Conservation (phyloP, 2,797 vertebrate genomes). For the Lacerta agilis region DNA sequence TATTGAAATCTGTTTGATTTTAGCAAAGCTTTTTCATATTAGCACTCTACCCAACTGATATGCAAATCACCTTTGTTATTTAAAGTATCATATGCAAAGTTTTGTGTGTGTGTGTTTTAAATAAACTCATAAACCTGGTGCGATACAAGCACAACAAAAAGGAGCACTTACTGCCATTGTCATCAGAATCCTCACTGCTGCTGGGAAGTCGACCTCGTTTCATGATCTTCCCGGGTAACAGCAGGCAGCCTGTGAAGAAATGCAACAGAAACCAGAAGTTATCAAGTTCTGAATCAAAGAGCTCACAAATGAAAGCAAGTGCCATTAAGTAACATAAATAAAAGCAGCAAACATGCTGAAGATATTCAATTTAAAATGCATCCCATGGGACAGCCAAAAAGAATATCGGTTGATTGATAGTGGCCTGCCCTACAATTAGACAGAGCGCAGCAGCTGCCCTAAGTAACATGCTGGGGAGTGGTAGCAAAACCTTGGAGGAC, state of each 20-base stretch:
- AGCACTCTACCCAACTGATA: slow-evolving; percentile 15
- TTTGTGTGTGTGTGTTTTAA: slow-evolving; percentile 45
- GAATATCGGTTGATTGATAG: not conserved
- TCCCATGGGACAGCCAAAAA: slow-evolving; percentile 52
- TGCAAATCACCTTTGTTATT: slow-evolving; percentile 48
- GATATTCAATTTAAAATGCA: slow-evolving; percentile 58
- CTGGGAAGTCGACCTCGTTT: slow-evolving; percentile 92
- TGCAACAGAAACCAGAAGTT: slow-evolving; percentile 75
- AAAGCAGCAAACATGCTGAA: slow-evolving; percentile 54
- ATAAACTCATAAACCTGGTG: slow-evolving; percentile 60
- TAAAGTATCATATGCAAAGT: slow-evolving; percentile 55
- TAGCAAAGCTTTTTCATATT: slow-evolving; percentile 14
- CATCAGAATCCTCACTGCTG: slow-evolving; percentile 97
- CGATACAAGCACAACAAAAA: slow-evolving; percentile 69
- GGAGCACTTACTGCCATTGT: slow-evolving; percentile 93
- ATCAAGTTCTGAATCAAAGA: slow-evolving; percentile 68
- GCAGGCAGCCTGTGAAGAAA: slow-evolving; percentile 80
- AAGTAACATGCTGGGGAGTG: too few species aligned
- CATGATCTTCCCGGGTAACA: slow-evolving; percentile 85
- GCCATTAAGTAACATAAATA: slow-evolving; percentile 62
- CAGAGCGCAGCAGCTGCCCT: too few species aligned
- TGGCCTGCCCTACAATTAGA: too few species aligned
- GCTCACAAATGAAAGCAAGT: slow-evolving; percentile 70
- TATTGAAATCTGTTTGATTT: slow-evolving; percentile 11
- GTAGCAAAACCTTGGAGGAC: too few species aligned